Evolutionary conservation across 64 coral and sea anemone genomes (phyloP).

Genomic region (Anthopleura sola): DNA sequence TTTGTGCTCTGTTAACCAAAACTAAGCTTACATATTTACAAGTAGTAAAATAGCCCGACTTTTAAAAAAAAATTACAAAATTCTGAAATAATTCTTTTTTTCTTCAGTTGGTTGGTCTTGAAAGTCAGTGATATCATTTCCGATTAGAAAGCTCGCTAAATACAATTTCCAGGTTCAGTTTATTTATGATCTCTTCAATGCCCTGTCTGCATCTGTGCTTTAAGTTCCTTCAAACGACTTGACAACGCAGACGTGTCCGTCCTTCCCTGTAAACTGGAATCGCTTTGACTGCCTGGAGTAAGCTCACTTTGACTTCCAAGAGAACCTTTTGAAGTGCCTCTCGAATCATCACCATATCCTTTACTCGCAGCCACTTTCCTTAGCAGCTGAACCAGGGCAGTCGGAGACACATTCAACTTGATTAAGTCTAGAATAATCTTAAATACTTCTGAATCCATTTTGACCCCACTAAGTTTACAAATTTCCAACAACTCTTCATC

Average conservation of each 20-base stretch:
- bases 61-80: no score
- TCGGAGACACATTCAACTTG: slow-evolving; percentile 88
- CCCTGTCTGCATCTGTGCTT: background rate
- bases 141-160: background rate
- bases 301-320: background rate
- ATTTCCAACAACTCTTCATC: slow-evolving; percentile 90
- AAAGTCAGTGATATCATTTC: no score
- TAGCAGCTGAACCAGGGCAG: slow-evolving; percentile 79
- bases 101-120: background rate
- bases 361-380: slow-evolving; percentile 78
- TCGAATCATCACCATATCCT: slow-evolving; percentile 44
- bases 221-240: slow-evolving; percentile 18
- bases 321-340: background rate
- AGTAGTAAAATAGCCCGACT: no score
- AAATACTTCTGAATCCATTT: slow-evolving; percentile 85
- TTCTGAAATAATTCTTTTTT: no score
- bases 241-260: background rate
- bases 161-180: no score
- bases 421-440: slow-evolving; percentile 95
- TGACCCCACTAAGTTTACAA: slow-evolving; percentile 93
- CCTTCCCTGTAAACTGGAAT: background rate
- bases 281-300: background rate
- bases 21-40: no score
- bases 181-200: background rate
- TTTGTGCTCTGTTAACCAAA: no score